phyloP scores from a whole-genome alignment of 2,888 invertebrate species.

The Copidosoma aretas region DNA sequence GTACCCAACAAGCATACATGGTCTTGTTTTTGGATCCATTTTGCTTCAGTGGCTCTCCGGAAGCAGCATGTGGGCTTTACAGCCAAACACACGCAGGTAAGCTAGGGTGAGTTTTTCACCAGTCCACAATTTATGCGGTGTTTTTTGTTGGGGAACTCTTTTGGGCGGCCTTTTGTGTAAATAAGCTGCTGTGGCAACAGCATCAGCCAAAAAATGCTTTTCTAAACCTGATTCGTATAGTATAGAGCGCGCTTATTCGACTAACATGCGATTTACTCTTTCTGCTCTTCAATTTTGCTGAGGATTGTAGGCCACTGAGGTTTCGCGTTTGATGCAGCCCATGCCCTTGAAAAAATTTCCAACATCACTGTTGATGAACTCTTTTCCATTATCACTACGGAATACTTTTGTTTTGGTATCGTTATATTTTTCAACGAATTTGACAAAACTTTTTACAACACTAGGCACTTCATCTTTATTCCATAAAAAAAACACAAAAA shows the following conservation, averaged over 20 bases:
- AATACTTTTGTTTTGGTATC: background rate
- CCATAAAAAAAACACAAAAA: no score
- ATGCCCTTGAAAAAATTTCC: conserved; percentile 5
- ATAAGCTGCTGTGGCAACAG: background rate
- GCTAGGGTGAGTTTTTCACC: background rate
- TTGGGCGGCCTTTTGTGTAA: background rate
- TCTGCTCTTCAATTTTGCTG: background rate
- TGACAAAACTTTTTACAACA: conserved; percentile 27
- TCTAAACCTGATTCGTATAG: background rate
- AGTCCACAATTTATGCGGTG: background rate
- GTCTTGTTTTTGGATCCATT: background rate
- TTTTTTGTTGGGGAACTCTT: background rate
- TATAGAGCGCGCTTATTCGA: background rate
- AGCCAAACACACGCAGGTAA: background rate
- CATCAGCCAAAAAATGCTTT: background rate
- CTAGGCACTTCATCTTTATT: conserved; percentile 4
- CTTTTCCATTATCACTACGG: conserved; percentile 18
- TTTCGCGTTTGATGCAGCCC: background rate
- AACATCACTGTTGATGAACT: conserved; percentile 12
- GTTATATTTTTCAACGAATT: conserved; percentile 6
- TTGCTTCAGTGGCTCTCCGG: background rate
- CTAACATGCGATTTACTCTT: background rate
- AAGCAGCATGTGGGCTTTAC: background rate
- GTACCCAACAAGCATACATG: background rate
- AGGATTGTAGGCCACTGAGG: background rate